Base-by-base conservation (phyloP, 2,888 invertebrate genomes). In the Scelioninae gen. 1 region DNA sequence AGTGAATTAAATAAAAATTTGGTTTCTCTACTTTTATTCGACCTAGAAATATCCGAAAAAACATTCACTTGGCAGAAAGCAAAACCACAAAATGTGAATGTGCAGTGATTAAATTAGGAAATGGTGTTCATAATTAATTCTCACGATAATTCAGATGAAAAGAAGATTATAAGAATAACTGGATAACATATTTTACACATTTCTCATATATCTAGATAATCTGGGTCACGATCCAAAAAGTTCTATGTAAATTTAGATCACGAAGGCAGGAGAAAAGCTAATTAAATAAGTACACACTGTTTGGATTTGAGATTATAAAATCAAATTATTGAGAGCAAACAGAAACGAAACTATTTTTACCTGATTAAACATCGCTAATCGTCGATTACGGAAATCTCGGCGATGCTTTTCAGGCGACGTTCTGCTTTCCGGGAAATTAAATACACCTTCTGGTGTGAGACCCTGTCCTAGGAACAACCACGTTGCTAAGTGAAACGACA, bases 341-440 rank as follows among this genome's bases (percentile, higher is more conserved):
- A 23, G 11, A 56, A 34, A 56, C 9, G 15, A 43, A 60, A 49
- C 1, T 49, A 31, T 29, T 13, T 62, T 72, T 62, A 80, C 74
- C 13, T 76, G 81, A 45, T 76, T 71, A 38, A 81, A 71, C 43
- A 81, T 53, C 13, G 82, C 40, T 74, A 65, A 11, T 78, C 82
- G 82, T 6, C 83, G 81, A 38, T 72, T 84, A 1, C 69, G 68
- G 31, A 85, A 74, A 63, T 91, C 88, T 58, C 79, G 83, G 0
- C 90, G 88, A 72, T 92, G 91, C 76, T 91, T 89, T 84, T 92
- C 92, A 0, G 93, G 92, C 71, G 87, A 92, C 1, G 92, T 88
- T 6, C 89, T 66, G n/a, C 79, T 83, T 0, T 68, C 49, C 0
- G 92, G 92, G 43, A 88, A 85, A 63, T 77, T 58, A n/a, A 86